Percentiles rank a stretch among this genome's conserved stretches.
phyloP scores from a whole-genome alignment of 2,797 vertebrate genomes.

The Sphaeramia orbicularis region DNA sequence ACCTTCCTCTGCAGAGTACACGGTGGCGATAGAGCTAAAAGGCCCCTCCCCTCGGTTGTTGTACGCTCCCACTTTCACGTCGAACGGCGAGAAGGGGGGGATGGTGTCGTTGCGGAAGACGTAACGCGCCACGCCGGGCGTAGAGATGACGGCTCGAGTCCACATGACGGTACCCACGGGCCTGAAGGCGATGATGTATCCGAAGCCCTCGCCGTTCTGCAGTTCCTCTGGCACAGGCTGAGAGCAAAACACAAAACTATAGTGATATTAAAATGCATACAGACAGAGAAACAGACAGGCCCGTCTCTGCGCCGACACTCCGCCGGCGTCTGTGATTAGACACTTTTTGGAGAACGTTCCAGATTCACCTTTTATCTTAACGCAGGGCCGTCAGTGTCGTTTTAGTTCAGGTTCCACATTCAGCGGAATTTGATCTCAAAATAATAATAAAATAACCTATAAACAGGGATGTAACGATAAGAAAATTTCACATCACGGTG shows the following conservation, averaged over 20 bases:
- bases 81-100: conserved; percentile 91
- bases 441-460: no score
- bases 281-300: conserved; percentile 80
- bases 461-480: no score
- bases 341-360: conserved; percentile 28
- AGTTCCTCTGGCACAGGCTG: conserved; percentile 96
- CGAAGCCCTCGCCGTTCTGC: conserved; percentile 95
- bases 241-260: conserved; percentile 88
- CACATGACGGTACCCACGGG: conserved; percentile 88
- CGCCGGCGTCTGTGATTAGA: conserved; percentile 35
- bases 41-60: conserved; percentile 97
- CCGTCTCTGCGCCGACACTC: conserved; percentile 57
- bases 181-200: conserved; percentile 95
- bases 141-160: conserved; percentile 92
- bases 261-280: conserved; percentile 91
- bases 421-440: no score
- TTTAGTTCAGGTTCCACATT: no score
- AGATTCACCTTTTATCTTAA: conserved; percentile 36
- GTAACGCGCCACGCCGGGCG: conserved; percentile 86
- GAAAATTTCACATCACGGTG: no score
- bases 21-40: conserved; percentile 90
- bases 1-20: conserved; percentile 97
- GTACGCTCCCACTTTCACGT: conserved; percentile 94
- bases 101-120: conserved; percentile 94
- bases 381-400: no score